These are phyloP conservation scores for Rhamnusium bicolor DNA, from an alignment of 2,888 invertebrate species.

Conservation along the genomic window DNA sequence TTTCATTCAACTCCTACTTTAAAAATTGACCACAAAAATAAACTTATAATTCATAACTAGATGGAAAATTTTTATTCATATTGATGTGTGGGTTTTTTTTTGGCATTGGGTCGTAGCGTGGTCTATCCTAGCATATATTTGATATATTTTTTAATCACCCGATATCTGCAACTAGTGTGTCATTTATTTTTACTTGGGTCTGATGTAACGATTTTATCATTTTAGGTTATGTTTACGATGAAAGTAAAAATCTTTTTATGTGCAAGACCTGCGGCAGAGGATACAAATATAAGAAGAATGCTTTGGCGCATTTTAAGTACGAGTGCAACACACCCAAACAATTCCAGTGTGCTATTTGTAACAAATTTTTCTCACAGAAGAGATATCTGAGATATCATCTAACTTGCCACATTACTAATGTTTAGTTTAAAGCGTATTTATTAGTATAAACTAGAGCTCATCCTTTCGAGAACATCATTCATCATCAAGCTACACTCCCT, in stretches of 20 bases:
- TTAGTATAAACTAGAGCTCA: no score
- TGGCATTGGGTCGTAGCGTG: no score
- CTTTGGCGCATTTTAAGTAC: slow-evolving; percentile 70
- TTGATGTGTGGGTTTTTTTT: no score
- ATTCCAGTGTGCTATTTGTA: slow-evolving; percentile 56
- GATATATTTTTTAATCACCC: no score
- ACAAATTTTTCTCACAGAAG: slow-evolving; percentile 58
- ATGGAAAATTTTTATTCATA: no score
- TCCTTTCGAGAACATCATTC: no score
- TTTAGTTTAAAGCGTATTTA: neutral
- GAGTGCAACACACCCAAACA: slow-evolving; percentile 70
- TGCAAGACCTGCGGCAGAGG: slow-evolving; percentile 40
- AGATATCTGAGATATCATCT: slow-evolving; percentile 54
- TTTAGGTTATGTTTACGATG: slow-evolving; percentile 8
- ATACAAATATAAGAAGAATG: slow-evolving; percentile 83
- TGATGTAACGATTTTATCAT: neutral
- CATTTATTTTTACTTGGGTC: neutral
- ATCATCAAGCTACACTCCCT: no score
- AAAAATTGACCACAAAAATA: no score
- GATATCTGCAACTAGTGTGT: no score
- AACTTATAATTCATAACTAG: no score
- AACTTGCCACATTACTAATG: slow-evolving; percentile 18
- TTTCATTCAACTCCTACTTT: no score
- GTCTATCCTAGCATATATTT: no score
- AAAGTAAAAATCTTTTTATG: slow-evolving; percentile 10